Evolutionary conservation across 2,888 invertebrate genomes (phyloP), one percentile per base, ranked within the genome.

Genomic region (Drosophila koepferae): DNA sequence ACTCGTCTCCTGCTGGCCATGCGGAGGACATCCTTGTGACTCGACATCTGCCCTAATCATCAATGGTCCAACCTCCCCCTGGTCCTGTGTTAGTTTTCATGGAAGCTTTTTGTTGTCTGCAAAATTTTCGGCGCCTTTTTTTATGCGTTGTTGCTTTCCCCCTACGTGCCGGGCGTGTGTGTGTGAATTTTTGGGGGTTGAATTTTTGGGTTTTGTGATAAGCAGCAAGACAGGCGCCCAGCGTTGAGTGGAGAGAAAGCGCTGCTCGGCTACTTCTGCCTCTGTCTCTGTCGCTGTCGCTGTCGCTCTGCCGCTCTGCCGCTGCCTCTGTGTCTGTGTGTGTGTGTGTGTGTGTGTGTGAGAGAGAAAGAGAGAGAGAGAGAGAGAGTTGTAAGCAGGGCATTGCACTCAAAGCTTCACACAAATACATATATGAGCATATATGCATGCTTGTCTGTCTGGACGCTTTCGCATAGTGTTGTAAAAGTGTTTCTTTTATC

Each of bases 91-190:
- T 84, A 89, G 86, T 54, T 83, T 86, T 89, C 89, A 78, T 88
- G 82, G 86, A 89, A 86, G 86, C 86, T 86, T 86, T 86, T 86
- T 84, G 89, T 89, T 86, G 89, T 89, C 89, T 86, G 82, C 75
- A 78, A 79, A 84, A 84, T 86, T 86, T 88, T 88, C 73, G 83
- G 81, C 79, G 83, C 79, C 66, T 77, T 80, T 40, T 81, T 74
- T 74, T 72, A 61, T 36, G 36, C 20, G 31, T 38, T 67, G n/a
- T 40, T 61, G 31, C 46, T 46, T 23, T 23, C 23, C 46, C 41
- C 34, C 20, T 20, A 12, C 20, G 44, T n/a, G 31, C 10, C 58
- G 44, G 49, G 44, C 49, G 23, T 31, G 28, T 55, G 36, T 64
- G 46, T 68, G 43, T 60, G 53, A 48, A 51, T 78, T 89, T 86